Evolutionary conservation across 2,113 vertebrate genomes (phyloP).

Genomic region (Micromys minutus): DNA sequence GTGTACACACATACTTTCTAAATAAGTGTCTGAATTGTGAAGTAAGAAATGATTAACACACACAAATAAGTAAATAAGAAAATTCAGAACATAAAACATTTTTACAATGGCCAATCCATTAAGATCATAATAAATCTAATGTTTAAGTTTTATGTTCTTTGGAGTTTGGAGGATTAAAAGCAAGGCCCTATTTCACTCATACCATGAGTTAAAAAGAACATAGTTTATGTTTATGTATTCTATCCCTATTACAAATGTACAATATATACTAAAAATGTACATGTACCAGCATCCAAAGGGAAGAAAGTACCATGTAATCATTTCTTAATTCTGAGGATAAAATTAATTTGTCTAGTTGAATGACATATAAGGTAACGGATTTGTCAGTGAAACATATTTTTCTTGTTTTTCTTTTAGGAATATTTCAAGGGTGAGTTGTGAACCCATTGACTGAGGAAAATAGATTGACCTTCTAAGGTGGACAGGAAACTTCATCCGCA

Average conservation of each 20-base stretch:
- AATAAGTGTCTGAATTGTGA: constrained; percentile 1
- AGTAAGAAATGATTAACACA: not conserved
- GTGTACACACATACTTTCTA: not conserved
- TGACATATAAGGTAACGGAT: not conserved
- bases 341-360: not conserved
- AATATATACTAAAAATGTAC: not conserved
- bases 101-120: not conserved
- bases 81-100: not conserved
- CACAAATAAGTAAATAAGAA: not conserved
- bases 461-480: not conserved
- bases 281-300: not conserved
- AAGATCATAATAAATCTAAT: not conserved
- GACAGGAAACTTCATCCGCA: not conserved
- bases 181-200: not conserved
- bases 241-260: not conserved
- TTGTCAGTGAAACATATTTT: not conserved
- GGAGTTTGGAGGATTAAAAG: not conserved
- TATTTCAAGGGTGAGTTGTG: not conserved
- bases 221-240: not conserved
- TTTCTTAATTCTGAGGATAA: not conserved
- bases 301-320: not conserved
- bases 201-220: not conserved
- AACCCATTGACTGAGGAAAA: not conserved
- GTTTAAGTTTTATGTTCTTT: not conserved
- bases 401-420: not conserved